These are phyloP conservation scores for Bolborhynchus lineola DNA, from an alignment of 2,113 vertebrate genomes.

Conservation along the genomic window DNA sequence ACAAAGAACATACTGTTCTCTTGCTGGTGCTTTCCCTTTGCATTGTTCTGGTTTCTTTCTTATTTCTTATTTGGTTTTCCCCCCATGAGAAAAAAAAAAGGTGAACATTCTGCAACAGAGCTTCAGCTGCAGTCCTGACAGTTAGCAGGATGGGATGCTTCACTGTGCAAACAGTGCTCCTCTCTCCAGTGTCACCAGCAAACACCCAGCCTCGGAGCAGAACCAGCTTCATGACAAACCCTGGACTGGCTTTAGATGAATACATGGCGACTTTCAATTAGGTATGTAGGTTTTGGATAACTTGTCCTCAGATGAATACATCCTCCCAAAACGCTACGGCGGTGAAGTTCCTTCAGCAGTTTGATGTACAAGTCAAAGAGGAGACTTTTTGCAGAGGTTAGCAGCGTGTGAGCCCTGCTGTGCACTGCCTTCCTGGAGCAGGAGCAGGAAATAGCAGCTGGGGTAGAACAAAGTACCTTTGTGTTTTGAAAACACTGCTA, in stretches of 20 bases:
- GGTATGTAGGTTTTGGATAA: rapidly evolving
- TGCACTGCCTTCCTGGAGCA: not conserved
- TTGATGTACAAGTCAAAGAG: not conserved
- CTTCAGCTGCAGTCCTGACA: not conserved
- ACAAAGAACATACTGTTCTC: constrained; percentile 66
- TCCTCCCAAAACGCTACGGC: rapidly evolving
- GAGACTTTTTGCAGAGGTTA: not conserved
- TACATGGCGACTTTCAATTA: rapidly evolving
- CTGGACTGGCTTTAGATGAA: not conserved
- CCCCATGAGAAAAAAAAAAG: not conserved
- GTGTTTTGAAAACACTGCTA: not conserved
- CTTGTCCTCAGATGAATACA: rapidly evolving
- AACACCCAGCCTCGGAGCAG: not conserved
- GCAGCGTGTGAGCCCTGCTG: rapidly evolving
- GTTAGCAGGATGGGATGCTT: not conserved
- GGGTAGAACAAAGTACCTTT: not conserved
- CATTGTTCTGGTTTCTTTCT: constrained; percentile 22
- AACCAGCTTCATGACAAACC: rapidly evolving
- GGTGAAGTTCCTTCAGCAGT: not conserved
- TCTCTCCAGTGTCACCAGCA: not conserved
- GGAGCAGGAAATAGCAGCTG: not conserved
- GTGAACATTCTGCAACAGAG: not conserved
- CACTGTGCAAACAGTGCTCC: not conserved
- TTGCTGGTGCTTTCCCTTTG: constrained; percentile 53
- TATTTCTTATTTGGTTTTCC: not conserved